These are phyloP conservation scores for Dicentrarchus labrax DNA, from an alignment of 2,113 vertebrate genomes.

Conservation along the genomic window DNA sequence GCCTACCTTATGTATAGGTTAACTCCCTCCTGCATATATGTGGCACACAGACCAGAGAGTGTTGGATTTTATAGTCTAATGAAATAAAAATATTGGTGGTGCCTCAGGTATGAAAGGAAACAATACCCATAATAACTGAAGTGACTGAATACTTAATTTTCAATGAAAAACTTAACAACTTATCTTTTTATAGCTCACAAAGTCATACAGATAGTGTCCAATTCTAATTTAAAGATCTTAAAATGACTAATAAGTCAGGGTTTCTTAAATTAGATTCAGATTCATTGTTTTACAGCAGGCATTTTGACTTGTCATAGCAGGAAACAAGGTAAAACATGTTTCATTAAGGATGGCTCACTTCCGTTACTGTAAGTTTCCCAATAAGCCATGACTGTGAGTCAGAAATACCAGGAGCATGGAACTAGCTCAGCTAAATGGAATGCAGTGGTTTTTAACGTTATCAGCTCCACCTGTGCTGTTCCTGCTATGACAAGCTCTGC, in stretches of 20 bases:
- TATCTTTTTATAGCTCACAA: not conserved
- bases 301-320: not conserved
- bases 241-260: not conserved
- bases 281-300: not conserved
- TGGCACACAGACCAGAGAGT: no score
- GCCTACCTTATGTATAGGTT: not conserved
- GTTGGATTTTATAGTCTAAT: no score
- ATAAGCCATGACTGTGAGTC: not conserved
- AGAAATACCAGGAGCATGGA: not conserved
- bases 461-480: conserved; percentile 4
- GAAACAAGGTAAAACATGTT: not conserved
- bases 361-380: not conserved
- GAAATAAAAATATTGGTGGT: not conserved
- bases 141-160: not conserved
- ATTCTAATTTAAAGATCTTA: not conserved
- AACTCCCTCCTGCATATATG: not conserved
- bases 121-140: not conserved
- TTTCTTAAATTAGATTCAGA: not conserved
- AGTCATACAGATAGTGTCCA: not conserved
- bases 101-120: not conserved
- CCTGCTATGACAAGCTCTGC: not conserved
- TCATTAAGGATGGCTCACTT: not conserved
- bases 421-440: conserved; percentile 17
- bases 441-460: conserved; percentile 2
- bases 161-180: not conserved